Conservation (phyloP, 2,888 invertebrate genomes). For the Monoplex corrugatus region DNA sequence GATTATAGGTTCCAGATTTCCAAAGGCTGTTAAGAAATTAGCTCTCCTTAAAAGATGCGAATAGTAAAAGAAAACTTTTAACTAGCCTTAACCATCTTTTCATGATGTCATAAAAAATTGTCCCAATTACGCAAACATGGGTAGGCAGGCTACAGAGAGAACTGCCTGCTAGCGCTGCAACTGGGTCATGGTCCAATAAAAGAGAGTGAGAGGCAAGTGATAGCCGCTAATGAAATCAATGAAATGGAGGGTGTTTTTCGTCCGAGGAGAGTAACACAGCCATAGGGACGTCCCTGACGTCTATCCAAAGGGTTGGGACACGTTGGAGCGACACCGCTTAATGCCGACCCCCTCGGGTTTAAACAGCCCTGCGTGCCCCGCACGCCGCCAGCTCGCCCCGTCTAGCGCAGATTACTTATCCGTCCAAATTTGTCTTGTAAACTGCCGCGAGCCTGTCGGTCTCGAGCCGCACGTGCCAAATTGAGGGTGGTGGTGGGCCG, state of each 20-base stretch:
- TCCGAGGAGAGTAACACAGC: conserved; percentile 52
- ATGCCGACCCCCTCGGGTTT: conserved; percentile 53
- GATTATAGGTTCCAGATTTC: too few species aligned
- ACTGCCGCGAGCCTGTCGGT: conserved; percentile 49
- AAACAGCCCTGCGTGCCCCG: conserved; percentile 54
- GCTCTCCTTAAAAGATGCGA: too few species aligned
- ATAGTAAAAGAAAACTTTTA: too few species aligned
- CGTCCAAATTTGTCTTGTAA: conserved; percentile 57
- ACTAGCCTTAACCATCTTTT: too few species aligned
- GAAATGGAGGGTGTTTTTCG: conserved; percentile 56
- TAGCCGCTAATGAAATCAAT: conserved; percentile 57
- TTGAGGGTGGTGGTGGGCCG: conserved; percentile 44
- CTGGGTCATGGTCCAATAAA: conserved; percentile 50
- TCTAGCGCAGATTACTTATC: conserved; percentile 55
- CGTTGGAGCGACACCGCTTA: conserved; percentile 52
- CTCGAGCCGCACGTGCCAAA: conserved; percentile 55
- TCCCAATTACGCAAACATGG: too few species aligned
- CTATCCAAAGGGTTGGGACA: conserved; percentile 38
- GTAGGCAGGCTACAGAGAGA: too few species aligned
- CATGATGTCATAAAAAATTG: too few species aligned
- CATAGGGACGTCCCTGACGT: conserved; percentile 39
- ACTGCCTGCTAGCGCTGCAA: too few species aligned
- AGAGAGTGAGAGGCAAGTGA: conserved; percentile 53
- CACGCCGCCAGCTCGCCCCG: conserved; percentile 31
- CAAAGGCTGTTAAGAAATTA: too few species aligned